Evolutionary conservation across 2,888 invertebrate species (phyloP).

Genomic region (Hydropsyche betteni): DNA sequence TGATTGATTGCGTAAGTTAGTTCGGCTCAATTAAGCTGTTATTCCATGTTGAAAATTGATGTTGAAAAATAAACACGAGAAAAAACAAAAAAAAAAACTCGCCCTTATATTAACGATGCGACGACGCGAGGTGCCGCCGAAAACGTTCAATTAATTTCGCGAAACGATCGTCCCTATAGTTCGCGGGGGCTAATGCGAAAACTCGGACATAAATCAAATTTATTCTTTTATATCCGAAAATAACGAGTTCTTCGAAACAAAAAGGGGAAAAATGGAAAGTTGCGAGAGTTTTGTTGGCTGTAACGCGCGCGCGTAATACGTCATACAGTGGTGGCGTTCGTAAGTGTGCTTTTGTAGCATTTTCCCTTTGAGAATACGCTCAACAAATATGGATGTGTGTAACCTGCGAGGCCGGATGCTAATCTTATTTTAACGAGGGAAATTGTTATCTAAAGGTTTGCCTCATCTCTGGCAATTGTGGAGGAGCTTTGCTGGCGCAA

Average conservation of each 20-base stretch:
- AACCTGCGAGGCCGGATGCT: constrained; percentile 25
- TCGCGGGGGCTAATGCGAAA: too few species aligned
- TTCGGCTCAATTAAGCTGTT: constrained; percentile 44
- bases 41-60: constrained; percentile 36
- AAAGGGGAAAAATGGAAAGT: too few species aligned
- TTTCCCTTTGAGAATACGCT: constrained; percentile 2
- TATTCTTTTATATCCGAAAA: too few species aligned
- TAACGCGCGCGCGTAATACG: too few species aligned
- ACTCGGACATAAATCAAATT: too few species aligned
- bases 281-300: too few species aligned
- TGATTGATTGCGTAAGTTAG: constrained; percentile 46
- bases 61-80: constrained; percentile 26
- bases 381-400: constrained; percentile 3
- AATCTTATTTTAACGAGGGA: constrained; percentile 38
- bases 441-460: constrained; percentile 33
- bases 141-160: too few species aligned
- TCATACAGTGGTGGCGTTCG: too few species aligned
- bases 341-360: not conserved
- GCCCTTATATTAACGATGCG: constrained; percentile 13
- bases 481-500: not conserved
- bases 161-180: too few species aligned
- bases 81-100: constrained; percentile 6
- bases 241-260: too few species aligned
- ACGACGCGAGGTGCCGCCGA: not conserved
- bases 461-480: constrained; percentile 28